These are phyloP conservation scores for Desoria tigrina DNA, from an alignment of 2,888 invertebrate genomes.

Conservation along the genomic window DNA sequence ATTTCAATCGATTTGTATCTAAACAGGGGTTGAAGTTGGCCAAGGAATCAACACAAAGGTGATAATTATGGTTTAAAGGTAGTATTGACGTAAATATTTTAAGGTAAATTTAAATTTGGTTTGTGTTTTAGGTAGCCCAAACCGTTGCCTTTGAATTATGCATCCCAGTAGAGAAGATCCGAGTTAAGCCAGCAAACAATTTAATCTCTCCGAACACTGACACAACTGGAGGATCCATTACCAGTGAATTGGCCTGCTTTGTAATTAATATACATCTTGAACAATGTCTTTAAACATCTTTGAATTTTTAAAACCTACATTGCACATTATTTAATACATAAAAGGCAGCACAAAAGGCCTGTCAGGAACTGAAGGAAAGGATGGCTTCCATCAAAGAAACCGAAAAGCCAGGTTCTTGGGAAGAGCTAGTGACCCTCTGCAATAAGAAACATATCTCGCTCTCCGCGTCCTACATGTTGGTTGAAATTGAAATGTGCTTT, in stretches of 20 bases:
- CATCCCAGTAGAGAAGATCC: constrained; percentile 56
- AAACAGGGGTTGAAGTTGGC: constrained; percentile 59
- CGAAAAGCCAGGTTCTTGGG: constrained; percentile 47
- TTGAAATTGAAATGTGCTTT: no score
- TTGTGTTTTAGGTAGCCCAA: constrained; percentile 59
- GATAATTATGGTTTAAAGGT: background rate
- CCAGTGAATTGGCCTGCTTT: constrained; percentile 56
- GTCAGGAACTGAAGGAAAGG: constrained; percentile 54
- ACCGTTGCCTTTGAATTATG: constrained; percentile 57
- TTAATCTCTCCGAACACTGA: constrained; percentile 55
- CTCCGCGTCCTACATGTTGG: constrained; percentile 41
- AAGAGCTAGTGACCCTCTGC: constrained; percentile 33
- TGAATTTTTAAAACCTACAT: no score
- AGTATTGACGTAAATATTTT: no score
- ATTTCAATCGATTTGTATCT: no score
- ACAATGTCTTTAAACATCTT: no score
- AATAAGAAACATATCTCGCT: constrained; percentile 21
- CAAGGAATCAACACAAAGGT: constrained; percentile 60
- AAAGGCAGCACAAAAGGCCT: constrained; percentile 56
- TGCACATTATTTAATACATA: constrained; percentile 3
- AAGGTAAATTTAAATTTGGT: no score
- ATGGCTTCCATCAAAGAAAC: constrained; percentile 56
- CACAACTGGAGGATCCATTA: constrained; percentile 55
- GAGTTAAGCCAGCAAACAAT: constrained; percentile 56
- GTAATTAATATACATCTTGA: no score